phyloP scores from a whole-genome alignment of 2,113 vertebrate species.

The Gnathonemus longibarbis region DNA sequence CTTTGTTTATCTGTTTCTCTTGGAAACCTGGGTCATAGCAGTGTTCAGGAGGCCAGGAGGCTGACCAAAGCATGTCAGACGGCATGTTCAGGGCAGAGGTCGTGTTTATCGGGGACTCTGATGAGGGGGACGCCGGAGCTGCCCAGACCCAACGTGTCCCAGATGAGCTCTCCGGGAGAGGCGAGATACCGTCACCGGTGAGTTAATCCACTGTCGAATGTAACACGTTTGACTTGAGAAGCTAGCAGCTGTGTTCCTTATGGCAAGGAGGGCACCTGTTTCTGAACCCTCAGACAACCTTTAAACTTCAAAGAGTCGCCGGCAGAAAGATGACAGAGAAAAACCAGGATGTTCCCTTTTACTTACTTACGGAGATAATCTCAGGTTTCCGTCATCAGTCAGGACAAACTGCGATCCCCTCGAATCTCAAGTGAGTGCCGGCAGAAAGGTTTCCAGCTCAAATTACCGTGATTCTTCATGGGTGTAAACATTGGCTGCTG shows the following conservation, averaged over 20 bases:
- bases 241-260: background rate
- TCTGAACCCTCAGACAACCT: background rate
- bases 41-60: constrained; percentile 33
- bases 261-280: background rate
- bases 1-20: background rate
- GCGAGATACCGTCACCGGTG: constrained; percentile 37
- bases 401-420: background rate
- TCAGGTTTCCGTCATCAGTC: background rate
- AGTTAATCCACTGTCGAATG: constrained; percentile 12
- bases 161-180: background rate
- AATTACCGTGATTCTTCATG: background rate
- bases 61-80: constrained; percentile 57
- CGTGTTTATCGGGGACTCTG: constrained; percentile 69
- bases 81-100: constrained; percentile 76
- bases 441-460: background rate
- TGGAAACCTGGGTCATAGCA: constrained; percentile 23
- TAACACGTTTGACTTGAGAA: background rate
- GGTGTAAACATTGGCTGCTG: background rate
- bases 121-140: constrained; percentile 57
- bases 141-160: background rate
- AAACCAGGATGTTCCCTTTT: background rate
- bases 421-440: background rate
- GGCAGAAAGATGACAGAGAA: background rate
- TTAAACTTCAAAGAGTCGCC: background rate
- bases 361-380: background rate